Evolutionary conservation across 2,113 vertebrate genomes (phyloP), one percentile per base, ranked within the genome.

Genomic region (Cryptomyrus ogoouensis): DNA sequence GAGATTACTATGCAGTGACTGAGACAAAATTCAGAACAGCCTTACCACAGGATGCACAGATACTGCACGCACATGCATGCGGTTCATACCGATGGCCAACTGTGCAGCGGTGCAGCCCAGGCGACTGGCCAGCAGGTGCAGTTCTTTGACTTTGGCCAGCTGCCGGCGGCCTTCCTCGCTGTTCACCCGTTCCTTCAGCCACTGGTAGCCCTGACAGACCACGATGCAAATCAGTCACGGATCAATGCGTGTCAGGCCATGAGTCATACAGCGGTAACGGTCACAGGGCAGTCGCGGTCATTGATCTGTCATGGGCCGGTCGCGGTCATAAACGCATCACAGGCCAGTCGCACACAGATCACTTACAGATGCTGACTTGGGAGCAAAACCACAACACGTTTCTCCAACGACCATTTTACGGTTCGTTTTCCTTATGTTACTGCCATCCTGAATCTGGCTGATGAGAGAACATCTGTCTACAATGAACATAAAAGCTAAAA

Each of bases 71-170:
- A 89, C 39, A 85, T 12, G 83, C 17, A 35, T 21, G 52, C 44
- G 21, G 13, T 42, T 84, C 74, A 91, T 94, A 99, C 98, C 98
- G 0, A 99, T 98, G 92, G 98, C 98, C 1, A 99, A 96, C 95
- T 99, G 98, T 2, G 98, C 97, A 13, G 98, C 95, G 0, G 98
- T 99, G 95, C 98, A 99, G 94, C 98, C 97, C 93, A 99, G 95
- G 77, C 98, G 96, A 93, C 99, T 98, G 0, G 98, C 97, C 2
- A 99, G 96, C 93, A 98, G 97, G 93, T 98, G 98, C 90, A 99
- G 96, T 94, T 99, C 98, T 95, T 99, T 99, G 93, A 99, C 97
- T 95, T 99, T 99, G 0, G 97, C 97, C 89, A 98, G 97, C 94
- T 99, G 98, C 93, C 97, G 97, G 90, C 97, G 96, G 21, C 98